Evolutionary conservation across 2,797 vertebrate genomes (phyloP).

Genomic region (Poeciliopsis gracilis): DNA sequence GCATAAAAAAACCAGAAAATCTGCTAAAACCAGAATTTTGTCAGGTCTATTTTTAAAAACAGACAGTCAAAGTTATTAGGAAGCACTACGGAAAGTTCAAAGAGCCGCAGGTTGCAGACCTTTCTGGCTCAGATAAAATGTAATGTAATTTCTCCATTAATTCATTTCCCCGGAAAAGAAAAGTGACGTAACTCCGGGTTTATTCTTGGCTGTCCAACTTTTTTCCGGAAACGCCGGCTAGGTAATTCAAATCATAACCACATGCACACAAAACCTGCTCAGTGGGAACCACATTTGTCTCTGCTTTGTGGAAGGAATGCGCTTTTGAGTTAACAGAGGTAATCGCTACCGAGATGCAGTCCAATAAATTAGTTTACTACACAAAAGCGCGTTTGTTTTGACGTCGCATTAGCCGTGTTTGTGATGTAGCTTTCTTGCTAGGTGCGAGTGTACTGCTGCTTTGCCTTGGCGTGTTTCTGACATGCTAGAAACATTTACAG

Average conservation of each 20-base stretch:
- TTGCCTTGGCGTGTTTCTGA: background rate
- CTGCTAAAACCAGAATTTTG: background rate
- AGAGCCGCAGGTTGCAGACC: background rate
- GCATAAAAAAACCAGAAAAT: background rate
- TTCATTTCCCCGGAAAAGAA: background rate
- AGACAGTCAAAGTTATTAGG: background rate
- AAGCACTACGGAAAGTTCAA: background rate
- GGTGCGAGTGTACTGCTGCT: background rate
- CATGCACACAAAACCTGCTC: conserved; percentile 26
- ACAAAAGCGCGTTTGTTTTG: background rate
- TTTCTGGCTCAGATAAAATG: background rate
- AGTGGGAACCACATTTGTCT: background rate
- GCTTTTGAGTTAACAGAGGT: background rate
- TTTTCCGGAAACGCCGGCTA: conserved; percentile 45
- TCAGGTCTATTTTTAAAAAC: background rate
- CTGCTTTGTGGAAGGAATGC: background rate
- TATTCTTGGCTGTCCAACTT: conserved; percentile 60
- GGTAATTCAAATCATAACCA: background rate
- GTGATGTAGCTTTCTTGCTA: conserved; percentile 6
- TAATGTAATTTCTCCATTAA: background rate
- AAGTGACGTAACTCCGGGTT: conserved; percentile 12
- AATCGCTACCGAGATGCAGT: background rate
- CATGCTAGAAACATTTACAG: background rate
- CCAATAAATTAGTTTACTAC: background rate
- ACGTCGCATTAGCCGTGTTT: background rate